Evolutionary conservation across 2,113 vertebrate genomes (phyloP), one percentile per base, ranked within the genome.

Genomic region (Lucifuga dentata): DNA sequence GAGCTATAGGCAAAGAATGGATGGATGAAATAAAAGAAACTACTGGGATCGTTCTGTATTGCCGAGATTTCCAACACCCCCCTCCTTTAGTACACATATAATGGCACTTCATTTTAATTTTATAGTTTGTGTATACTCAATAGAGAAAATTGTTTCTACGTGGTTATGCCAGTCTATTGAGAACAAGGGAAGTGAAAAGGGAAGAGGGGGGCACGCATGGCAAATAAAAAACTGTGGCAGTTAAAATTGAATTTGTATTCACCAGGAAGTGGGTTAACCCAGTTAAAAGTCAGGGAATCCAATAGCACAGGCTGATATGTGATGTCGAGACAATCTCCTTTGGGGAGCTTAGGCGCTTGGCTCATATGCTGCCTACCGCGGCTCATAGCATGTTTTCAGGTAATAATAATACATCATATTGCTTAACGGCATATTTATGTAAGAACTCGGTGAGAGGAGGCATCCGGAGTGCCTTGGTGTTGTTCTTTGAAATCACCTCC

Each of bases 191-290:
- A 74, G 77, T 49, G 56, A 85, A 70, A 68, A 64, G 40, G 12
- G 49, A 50, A 66, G 44, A 39, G 9, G 84, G 77, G 86, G 66
- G 51, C 48, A 53, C 50, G 63, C 85, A 84, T 87, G 86, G 89
- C 89, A 89, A 91, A 93, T 91, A 91, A 91, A 89, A 90, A 91
- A 90, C 86, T 90, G 88, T 68, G 68, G 88, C 86, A 87, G 91
- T 90, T 90, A 85, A 92, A 93, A 92, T 92, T 93, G 90, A 93
- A 92, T 93, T 93, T 92, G 90, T 93, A 93, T 93, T 93, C 91
- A 92, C 88, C 88, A 86, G 90, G 89, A 92, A 93, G 92, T 92
- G 89, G 90, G 89, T 92, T 92, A 93, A 93, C 90, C 88, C 88
- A 92, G 90, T 93, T 93, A 92, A 93, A 93, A 92, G 88, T 92